These are phyloP conservation scores for Polyommatus icarus DNA, from an alignment of 2,888 invertebrate genomes.

Conservation along the genomic window DNA sequence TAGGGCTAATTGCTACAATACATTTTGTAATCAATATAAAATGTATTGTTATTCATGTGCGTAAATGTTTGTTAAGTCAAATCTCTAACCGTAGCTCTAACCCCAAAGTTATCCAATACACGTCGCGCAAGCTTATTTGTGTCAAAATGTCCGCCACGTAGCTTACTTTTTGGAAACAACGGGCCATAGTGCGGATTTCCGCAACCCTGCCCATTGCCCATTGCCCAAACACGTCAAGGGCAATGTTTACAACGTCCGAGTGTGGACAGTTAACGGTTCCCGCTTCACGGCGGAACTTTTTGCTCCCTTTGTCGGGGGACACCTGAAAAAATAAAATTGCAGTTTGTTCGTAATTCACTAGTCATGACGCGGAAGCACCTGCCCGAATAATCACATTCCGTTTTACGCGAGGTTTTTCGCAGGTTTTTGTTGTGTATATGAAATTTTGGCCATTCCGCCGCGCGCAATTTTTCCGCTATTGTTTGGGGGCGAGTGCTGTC, in stretches of 20 bases:
- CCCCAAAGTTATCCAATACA: slow-evolving; percentile 10
- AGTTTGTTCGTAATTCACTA: slow-evolving; percentile 62
- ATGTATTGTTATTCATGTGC: neutral
- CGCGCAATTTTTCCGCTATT: slow-evolving; percentile 35
- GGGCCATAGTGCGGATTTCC: slow-evolving; percentile 37
- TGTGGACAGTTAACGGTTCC: slow-evolving; percentile 61
- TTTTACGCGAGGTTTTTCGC: slow-evolving; percentile 50
- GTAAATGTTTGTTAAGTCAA: neutral
- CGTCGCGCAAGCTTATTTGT: neutral
- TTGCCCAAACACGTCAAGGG: slow-evolving; percentile 43
- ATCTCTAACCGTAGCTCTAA: neutral
- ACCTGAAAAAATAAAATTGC: slow-evolving; percentile 65
- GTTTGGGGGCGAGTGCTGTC: neutral
- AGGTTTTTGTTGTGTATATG: slow-evolving; percentile 53
- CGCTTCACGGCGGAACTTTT: slow-evolving; percentile 61
- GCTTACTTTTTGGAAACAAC: slow-evolving; percentile 41
- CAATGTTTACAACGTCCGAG: slow-evolving; percentile 59
- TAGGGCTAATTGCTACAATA: too few species aligned
- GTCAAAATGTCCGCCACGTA: slow-evolving; percentile 17
- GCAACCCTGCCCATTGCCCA: slow-evolving; percentile 34
- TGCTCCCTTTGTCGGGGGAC: slow-evolving; percentile 60
- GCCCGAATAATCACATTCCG: slow-evolving; percentile 74
- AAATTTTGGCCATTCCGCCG: slow-evolving; percentile 46
- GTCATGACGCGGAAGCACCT: slow-evolving; percentile 66
- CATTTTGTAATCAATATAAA: too few species aligned